phyloP scores from a whole-genome alignment of 1,140 invertebrate species.

The Drosophila miranda region DNA sequence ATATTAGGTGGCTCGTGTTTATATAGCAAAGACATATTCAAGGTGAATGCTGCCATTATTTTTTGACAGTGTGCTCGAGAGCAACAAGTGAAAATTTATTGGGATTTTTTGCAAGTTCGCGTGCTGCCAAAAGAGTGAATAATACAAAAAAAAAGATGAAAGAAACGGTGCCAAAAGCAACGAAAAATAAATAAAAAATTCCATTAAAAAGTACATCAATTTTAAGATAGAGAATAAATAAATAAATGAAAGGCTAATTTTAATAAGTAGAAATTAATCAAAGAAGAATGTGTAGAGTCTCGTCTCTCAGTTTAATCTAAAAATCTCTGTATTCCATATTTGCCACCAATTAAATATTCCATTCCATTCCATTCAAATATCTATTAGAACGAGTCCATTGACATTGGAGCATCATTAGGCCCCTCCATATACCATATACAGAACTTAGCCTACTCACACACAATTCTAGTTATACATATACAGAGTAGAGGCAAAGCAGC shows the following conservation, averaged over 20 bases:
- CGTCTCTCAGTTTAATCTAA: not conserved
- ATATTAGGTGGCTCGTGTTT: conserved; percentile 46
- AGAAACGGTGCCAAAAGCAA: conserved; percentile 13
- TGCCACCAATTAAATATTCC: no score
- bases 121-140: conserved; percentile 31
- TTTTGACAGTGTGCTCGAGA: conserved; percentile 48
- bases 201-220: conserved; percentile 23
- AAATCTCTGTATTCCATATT: no score
- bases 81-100: conserved; percentile 70
- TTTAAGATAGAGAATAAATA: conserved; percentile 18
- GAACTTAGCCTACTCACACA: conserved; percentile 59
- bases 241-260: conserved; percentile 44
- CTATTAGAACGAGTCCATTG: not conserved
- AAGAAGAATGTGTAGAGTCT: conserved; percentile 6
- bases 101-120: conserved; percentile 28
- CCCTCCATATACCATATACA: conserved; percentile 4
- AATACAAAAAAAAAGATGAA: conserved; percentile 3
- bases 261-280: conserved; percentile 32
- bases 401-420: not conserved
- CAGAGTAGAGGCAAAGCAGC: conserved; percentile 34
- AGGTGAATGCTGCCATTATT: conserved; percentile 71
- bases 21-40: conserved; percentile 56
- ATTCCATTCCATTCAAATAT: not conserved
- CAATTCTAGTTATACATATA: conserved; percentile 57
- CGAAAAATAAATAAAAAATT: conserved; percentile 28